Percentiles rank a stretch among this genome's conserved stretches.
Evolutionary conservation across 2,113 vertebrate species (phyloP).

Genomic region (Gymnorhina tibicen): DNA sequence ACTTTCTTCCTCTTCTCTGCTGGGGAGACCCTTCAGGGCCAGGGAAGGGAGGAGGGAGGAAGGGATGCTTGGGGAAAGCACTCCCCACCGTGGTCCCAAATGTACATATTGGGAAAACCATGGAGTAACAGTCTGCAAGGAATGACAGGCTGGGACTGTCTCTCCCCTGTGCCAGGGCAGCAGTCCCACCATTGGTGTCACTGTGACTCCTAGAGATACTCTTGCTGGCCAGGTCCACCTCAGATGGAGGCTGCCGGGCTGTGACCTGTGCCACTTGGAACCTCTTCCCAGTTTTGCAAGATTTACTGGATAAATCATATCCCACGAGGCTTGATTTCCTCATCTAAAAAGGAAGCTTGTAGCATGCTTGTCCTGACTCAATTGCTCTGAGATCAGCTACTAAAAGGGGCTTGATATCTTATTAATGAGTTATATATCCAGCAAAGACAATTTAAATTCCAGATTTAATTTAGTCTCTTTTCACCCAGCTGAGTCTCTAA

Average conservation of each 20-base stretch:
- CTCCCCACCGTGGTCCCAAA: not conserved
- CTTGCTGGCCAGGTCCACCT: not conserved
- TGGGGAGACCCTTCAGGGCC: not conserved
- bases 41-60: not conserved
- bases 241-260: accelerated
- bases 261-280: not conserved
- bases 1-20: not conserved
- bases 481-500: not conserved
- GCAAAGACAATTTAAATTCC: not conserved
- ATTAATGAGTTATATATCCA: not conserved
- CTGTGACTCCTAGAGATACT: not conserved
- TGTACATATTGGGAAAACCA: not conserved
- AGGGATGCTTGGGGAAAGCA: not conserved
- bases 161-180: not conserved
- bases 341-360: not conserved
- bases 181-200: not conserved
- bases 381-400: not conserved
- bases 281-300: not conserved
- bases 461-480: not conserved
- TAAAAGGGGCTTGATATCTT: not conserved
- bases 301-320: not conserved
- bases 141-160: not conserved
- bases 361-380: not conserved
- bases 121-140: not conserved
- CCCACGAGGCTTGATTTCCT: not conserved